Evolutionary conservation across 2,888 invertebrate species (phyloP).

Genomic region (Nymphalis c-album): DNA sequence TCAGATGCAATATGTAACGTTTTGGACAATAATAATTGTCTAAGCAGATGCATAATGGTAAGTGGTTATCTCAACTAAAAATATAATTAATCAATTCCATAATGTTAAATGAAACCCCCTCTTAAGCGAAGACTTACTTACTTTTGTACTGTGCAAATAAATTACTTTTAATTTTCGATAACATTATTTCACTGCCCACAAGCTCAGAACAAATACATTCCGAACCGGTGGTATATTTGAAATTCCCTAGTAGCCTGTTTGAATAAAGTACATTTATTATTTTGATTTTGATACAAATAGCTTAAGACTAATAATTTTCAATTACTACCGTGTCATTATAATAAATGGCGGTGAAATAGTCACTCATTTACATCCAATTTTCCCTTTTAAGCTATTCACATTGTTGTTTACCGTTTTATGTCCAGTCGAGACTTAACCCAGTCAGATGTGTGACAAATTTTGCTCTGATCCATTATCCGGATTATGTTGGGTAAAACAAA

Average conservation of each 20-base stretch:
- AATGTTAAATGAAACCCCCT: background rate
- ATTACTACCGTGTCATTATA: background rate
- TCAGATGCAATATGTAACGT: conserved; percentile 29
- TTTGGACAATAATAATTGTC: conserved; percentile 24
- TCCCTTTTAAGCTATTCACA: conserved; percentile 6
- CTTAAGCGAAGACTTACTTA: no score
- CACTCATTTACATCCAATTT: background rate
- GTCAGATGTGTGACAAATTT: conserved; percentile 7
- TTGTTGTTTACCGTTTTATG: conserved; percentile 3
- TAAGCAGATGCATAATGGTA: conserved; percentile 17
- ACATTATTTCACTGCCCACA: no score
- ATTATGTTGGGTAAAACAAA: conserved; percentile 5
- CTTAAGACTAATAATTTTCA: no score
- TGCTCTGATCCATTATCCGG: conserved; percentile 12
- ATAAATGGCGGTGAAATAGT: background rate
- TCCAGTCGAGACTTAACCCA: conserved; percentile 11
- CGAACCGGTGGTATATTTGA: no score
- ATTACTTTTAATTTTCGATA: no score
- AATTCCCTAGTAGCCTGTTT: no score
- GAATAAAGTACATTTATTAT: no score
- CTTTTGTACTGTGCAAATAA: no score
- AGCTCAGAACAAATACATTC: no score
- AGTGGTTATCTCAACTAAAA: background rate
- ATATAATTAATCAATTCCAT: background rate
- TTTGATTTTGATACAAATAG: no score